Percentiles rank a stretch among this genome's conserved stretches.
Evolutionary conservation across 2,113 vertebrate species (phyloP).

Genomic region (Albula goreensis): DNA sequence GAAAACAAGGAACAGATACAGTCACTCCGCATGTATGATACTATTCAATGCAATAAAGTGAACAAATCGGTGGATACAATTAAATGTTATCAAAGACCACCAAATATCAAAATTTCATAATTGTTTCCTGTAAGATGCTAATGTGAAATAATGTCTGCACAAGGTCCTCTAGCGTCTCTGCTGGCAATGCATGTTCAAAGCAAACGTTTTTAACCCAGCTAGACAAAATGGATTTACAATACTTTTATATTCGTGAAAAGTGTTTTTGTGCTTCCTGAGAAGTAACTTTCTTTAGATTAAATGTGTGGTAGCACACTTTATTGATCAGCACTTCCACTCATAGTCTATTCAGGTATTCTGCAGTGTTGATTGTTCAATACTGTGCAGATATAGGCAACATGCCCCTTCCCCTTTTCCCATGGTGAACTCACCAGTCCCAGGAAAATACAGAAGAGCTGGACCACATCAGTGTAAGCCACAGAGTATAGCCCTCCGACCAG

Average conservation of each 20-base stretch:
- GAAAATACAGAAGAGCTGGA: constrained; percentile 97
- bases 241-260: no score
- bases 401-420: neutral
- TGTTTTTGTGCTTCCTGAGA: no score
- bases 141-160: neutral
- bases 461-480: constrained; percentile 94
- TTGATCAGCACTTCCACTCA: neutral
- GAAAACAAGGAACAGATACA: constrained; percentile 54
- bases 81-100: neutral
- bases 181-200: neutral
- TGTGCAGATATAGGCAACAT: neutral
- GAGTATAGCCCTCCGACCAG: constrained; percentile 93
- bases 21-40: neutral
- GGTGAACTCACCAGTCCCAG: constrained; percentile 84
- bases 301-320: no score
- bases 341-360: neutral
- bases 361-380: neutral
- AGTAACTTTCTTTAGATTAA: no score
- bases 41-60: neutral
- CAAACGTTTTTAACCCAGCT: no score
- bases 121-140: neutral
- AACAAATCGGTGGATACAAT: no score
- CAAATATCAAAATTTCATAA: neutral
- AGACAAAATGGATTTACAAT: no score
- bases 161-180: neutral